phyloP scores from a whole-genome alignment of 2,797 vertebrate genomes.

The Melopsittacus undulatus region DNA sequence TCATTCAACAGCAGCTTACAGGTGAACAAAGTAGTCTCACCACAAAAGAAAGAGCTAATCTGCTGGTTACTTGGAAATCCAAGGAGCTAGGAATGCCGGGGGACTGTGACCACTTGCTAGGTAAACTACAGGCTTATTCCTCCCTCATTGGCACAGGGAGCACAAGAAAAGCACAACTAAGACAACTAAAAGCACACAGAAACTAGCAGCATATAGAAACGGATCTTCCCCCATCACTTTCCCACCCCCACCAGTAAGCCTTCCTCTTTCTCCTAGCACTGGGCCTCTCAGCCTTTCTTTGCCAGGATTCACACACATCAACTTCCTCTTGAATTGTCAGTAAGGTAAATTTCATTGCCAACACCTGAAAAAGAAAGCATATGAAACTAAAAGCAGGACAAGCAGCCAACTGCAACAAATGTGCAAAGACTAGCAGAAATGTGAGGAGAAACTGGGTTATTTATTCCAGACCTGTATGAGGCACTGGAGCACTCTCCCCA shows the following conservation, averaged over 20 bases:
- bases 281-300: not conserved
- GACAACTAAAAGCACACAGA: not conserved
- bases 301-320: fast-evolving
- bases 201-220: not conserved
- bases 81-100: not conserved
- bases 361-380: not conserved
- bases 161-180: not conserved
- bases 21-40: not conserved
- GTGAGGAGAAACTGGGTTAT: not conserved
- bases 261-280: not conserved
- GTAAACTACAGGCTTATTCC: not conserved
- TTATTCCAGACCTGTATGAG: not conserved
- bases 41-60: not conserved
- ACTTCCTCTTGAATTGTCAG: not conserved
- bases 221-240: not conserved
- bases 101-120: not conserved
- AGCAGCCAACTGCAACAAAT: not conserved
- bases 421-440: not conserved
- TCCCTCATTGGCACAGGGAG: not conserved
- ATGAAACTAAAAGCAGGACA: not conserved
- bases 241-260: not conserved
- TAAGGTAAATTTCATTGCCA: not conserved
- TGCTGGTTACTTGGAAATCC: not conserved
- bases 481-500: too few relatives aligned
- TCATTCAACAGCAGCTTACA: not conserved